phyloP scores from a whole-genome alignment of 2,113 vertebrate species.

The Xyrauchen texanus region DNA sequence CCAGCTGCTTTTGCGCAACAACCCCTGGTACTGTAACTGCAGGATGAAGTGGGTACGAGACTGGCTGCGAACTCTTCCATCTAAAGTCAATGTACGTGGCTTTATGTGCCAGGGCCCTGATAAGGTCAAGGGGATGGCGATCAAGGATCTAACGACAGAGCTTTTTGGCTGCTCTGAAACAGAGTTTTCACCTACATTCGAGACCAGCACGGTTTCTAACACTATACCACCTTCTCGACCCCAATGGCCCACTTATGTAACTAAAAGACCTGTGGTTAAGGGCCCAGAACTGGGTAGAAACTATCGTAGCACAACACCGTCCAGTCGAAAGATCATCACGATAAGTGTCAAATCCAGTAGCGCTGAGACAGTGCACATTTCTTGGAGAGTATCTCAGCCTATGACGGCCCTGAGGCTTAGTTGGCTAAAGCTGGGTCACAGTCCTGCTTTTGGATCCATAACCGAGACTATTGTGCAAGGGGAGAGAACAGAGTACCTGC shows the following conservation, averaged over 20 bases:
- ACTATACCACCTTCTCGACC: conserved; percentile 82
- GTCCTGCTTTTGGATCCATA: conserved; percentile 95
- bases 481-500: conserved; percentile 89
- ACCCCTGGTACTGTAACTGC: conserved; percentile 98
- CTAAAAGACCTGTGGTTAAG: conserved; percentile 86
- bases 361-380: conserved; percentile 92
- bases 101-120: conserved; percentile 98
- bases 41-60: conserved; percentile 98
- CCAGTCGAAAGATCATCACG: conserved; percentile 87
- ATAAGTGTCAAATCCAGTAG: conserved; percentile 94
- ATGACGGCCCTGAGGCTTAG: conserved; percentile 95
- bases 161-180: conserved; percentile 89
- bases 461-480: conserved; percentile 97
- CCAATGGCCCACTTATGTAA: conserved; percentile 87
- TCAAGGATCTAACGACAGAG: conserved; percentile 91
- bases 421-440: conserved; percentile 96
- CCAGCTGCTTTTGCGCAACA: conserved; percentile 94
- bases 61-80: conserved; percentile 88
- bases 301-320: conserved; percentile 85
- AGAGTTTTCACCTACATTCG: conserved; percentile 74
- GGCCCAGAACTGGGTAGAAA: conserved; percentile 82
- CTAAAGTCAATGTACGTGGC: conserved; percentile 95
- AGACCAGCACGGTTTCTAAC: conserved; percentile 86
- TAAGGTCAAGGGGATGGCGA: conserved; percentile 96
- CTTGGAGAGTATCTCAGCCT: conserved; percentile 93